Conservation (phyloP, 2,888 invertebrate species). For the Cataglyphis albicans region DNA sequence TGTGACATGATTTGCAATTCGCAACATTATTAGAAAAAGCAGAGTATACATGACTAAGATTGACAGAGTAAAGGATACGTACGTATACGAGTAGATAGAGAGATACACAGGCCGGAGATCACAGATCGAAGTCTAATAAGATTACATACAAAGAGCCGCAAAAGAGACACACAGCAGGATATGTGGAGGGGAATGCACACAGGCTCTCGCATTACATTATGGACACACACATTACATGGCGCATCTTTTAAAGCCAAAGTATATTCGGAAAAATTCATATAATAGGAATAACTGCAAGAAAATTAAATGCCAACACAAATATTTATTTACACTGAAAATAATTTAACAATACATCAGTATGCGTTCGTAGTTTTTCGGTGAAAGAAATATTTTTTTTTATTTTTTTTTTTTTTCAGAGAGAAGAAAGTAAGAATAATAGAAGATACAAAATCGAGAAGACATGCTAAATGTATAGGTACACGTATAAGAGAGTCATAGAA, state of each 20-base stretch:
- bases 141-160: slow-evolving; percentile 66
- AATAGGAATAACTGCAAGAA: slow-evolving; percentile 53
- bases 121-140: slow-evolving; percentile 78
- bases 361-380: not conserved
- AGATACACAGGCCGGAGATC: slow-evolving; percentile 82
- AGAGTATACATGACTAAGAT: slow-evolving; percentile 73
- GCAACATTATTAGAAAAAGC: slow-evolving; percentile 50
- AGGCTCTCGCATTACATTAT: slow-evolving; percentile 13
- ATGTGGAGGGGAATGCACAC: slow-evolving; percentile 26
- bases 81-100: slow-evolving; percentile 83
- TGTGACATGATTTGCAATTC: slow-evolving; percentile 27
- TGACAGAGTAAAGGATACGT: slow-evolving; percentile 81
- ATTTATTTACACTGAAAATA: slow-evolving; percentile 61
- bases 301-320: slow-evolving; percentile 57
- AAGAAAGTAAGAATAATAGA: slow-evolving; percentile 63
- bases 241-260: not conserved
- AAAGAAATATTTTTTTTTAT: not conserved
- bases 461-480: not conserved
- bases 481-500: not conserved
- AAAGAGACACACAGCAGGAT: slow-evolving; percentile 61
- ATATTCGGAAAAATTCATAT: slow-evolving; percentile 4
- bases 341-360: slow-evolving; percentile 46
- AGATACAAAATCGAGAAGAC: slow-evolving; percentile 20
- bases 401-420: not conserved
- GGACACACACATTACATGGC: not conserved